These are phyloP conservation scores for Leucophora obtusa DNA, from an alignment of 2,888 invertebrate genomes.

Conservation along the genomic window DNA sequence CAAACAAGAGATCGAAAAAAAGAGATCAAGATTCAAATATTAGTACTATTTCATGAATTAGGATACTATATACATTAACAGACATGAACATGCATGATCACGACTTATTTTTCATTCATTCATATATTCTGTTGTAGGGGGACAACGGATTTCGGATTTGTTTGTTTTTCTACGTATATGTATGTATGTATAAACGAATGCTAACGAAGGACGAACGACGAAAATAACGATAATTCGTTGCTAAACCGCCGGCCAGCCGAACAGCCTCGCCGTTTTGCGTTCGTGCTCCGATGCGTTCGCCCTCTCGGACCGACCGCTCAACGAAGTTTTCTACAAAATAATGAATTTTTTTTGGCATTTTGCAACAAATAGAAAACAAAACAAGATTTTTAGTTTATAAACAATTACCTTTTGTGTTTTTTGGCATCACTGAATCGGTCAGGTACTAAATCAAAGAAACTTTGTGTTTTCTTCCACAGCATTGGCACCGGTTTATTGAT, in stretches of 20 bases:
- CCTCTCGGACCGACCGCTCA: conserved; percentile 52
- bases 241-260: conserved; percentile 44
- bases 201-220: conserved; percentile 55
- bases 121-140: conserved; percentile 34
- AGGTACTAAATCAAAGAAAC: conserved; percentile 87
- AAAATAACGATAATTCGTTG: conserved; percentile 46
- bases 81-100: conserved; percentile 58
- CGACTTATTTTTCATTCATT: conserved; percentile 36
- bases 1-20: conserved; percentile 52
- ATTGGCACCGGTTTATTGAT: conserved; percentile 80
- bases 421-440: conserved; percentile 83
- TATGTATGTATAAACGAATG: conserved; percentile 40
- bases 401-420: conserved; percentile 85
- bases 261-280: conserved; percentile 47
- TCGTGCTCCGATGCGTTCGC: conserved; percentile 62
- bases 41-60: conserved; percentile 39
- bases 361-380: conserved; percentile 47
- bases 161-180: conserved; percentile 31
- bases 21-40: conserved; percentile 48
- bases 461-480: conserved; percentile 87
- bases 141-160: conserved; percentile 40
- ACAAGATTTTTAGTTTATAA: neutral
- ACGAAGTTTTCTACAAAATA: conserved; percentile 66
- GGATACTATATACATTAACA: conserved; percentile 29
- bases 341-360: conserved; percentile 63